These are phyloP conservation scores for Eira barbara DNA, from an alignment of 2,113 vertebrate genomes.

Conservation along the genomic window DNA sequence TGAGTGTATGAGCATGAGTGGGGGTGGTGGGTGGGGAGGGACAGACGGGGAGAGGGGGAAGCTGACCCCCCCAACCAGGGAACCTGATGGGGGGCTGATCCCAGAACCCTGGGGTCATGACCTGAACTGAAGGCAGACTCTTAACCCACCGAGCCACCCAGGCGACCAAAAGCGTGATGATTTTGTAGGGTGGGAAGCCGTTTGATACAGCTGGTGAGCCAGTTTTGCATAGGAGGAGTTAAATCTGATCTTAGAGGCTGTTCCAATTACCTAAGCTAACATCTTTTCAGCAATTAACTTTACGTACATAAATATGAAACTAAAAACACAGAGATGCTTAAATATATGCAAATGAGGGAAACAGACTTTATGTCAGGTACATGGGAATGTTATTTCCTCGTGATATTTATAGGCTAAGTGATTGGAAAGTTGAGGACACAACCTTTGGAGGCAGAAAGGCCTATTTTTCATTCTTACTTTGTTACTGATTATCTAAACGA, in stretches of 20 bases:
- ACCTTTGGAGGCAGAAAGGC: not conserved
- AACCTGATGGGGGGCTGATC: not conserved
- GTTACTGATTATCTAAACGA: not conserved
- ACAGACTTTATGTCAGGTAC: not conserved
- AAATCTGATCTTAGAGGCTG: not conserved
- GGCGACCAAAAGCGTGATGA: not conserved
- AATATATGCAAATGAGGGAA: not conserved
- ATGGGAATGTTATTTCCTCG: not conserved
- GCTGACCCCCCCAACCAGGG: not conserved
- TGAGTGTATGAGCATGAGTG: not conserved
- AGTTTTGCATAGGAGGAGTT: not conserved
- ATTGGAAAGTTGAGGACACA: not conserved
- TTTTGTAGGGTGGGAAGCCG: not conserved
- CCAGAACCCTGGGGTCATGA: not conserved
- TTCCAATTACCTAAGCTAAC: slow-evolving; percentile 16
- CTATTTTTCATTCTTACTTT: not conserved
- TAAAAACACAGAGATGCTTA: not conserved
- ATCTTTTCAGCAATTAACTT: not conserved
- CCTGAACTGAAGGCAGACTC: not conserved
- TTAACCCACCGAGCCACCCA: not conserved
- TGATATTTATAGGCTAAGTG: not conserved
- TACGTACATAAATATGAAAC: not conserved
- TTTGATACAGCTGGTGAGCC: not conserved
- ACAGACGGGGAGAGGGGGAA: not conserved
- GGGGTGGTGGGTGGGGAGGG: too few relatives aligned